Evolutionary conservation across 2,113 vertebrate genomes (phyloP).

Genomic region (Xiphorhynchus elegans): DNA sequence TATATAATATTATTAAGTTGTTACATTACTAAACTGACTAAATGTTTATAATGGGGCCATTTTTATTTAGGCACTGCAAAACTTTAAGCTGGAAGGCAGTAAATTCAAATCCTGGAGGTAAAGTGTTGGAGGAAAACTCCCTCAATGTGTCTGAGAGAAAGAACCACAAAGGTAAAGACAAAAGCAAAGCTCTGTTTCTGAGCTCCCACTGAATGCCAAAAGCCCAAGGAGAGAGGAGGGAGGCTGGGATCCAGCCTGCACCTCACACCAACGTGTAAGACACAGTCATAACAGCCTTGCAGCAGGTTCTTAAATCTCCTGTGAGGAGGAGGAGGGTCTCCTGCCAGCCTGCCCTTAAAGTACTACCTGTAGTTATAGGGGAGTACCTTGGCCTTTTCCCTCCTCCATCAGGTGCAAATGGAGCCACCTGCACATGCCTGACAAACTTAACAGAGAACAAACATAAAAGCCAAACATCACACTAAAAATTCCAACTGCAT

Average conservation of each 20-base stretch:
- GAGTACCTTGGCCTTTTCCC: neutral
- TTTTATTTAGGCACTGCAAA: neutral
- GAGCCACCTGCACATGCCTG: neutral
- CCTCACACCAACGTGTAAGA: neutral
- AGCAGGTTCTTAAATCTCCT: neutral
- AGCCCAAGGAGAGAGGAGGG: neutral
- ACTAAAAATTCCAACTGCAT: neutral
- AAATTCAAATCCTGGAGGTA: neutral
- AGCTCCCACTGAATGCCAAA: neutral
- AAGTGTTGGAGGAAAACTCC: neutral
- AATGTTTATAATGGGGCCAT: neutral
- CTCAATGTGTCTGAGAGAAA: neutral
- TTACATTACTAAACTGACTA: neutral
- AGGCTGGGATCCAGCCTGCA: neutral
- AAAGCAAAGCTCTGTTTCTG: neutral
- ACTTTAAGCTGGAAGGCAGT: neutral
- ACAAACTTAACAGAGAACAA: neutral
- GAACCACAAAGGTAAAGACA: neutral
- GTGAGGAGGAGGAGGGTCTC: neutral
- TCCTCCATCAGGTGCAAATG: fast-evolving
- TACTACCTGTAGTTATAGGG: neutral
- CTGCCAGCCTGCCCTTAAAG: neutral
- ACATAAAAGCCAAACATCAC: neutral
- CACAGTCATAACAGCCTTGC: neutral
- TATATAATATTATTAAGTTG: neutral